phyloP scores from a whole-genome alignment of 2,113 vertebrate genomes.

The Zeus faber region DNA sequence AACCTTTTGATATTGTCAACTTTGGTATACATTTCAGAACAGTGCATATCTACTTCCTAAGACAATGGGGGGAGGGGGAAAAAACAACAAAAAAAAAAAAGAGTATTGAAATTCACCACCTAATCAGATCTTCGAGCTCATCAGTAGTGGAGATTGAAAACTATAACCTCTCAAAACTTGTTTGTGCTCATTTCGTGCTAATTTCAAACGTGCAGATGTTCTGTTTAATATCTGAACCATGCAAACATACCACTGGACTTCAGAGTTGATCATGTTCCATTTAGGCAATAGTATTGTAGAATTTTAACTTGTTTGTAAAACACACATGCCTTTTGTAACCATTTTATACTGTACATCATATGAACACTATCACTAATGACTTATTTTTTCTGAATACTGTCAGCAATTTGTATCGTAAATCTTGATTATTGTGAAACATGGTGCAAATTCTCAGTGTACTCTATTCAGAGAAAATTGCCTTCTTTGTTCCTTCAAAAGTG shows the following conservation, averaged over 20 bases:
- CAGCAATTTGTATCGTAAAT: slow-evolving; percentile 42
- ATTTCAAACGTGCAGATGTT: slow-evolving; percentile 22
- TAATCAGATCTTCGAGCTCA: slow-evolving; percentile 26
- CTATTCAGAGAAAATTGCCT: too few relatives aligned
- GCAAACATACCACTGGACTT: slow-evolving; percentile 52
- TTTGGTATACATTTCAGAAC: slow-evolving; percentile 40
- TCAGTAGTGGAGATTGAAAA: slow-evolving; percentile 27
- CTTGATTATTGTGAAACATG: slow-evolving; percentile 36
- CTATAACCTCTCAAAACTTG: slow-evolving; percentile 4
- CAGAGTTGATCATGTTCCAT: slow-evolving; percentile 35
- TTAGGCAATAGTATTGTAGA: slow-evolving; percentile 55
- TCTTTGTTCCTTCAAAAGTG: too few relatives aligned
- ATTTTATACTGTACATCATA: slow-evolving; percentile 67
- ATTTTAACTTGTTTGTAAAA: slow-evolving; percentile 68
- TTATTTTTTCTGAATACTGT: slow-evolving; percentile 35
- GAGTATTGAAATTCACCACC: slow-evolving; percentile 11
- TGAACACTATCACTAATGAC: slow-evolving; percentile 42
- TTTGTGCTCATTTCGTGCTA: slow-evolving; percentile 35
- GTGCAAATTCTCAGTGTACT: slow-evolving; percentile 50
- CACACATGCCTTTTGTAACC: slow-evolving; percentile 75
- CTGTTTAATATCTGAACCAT: slow-evolving; percentile 8
- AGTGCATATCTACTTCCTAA: slow-evolving; percentile 27
- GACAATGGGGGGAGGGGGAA: slow-evolving; percentile 28
- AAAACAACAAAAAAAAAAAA: slow-evolving; percentile 11
- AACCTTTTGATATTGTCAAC: slow-evolving; percentile 51